Evolutionary conservation across 2,113 vertebrate species (phyloP).

Genomic region (Falcunculus frontatus): DNA sequence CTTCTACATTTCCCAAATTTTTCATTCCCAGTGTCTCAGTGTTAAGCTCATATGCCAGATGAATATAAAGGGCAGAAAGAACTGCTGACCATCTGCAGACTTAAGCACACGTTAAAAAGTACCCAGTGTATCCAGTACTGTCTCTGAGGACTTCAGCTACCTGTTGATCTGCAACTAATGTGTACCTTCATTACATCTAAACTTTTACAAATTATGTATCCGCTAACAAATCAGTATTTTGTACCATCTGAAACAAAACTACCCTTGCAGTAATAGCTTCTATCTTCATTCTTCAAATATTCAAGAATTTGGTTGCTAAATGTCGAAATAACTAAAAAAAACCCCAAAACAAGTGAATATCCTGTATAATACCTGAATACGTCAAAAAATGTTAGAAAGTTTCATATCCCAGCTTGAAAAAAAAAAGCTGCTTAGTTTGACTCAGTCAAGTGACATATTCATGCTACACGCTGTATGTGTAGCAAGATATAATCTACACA

Average conservation of each 20-base stretch:
- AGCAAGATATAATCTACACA: background rate
- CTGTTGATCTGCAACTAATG: background rate
- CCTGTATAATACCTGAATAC: background rate
- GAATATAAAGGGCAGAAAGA: background rate
- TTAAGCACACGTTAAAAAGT: background rate
- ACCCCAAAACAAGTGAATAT: background rate
- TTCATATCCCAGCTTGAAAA: background rate
- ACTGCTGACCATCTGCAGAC: background rate
- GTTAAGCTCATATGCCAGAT: background rate
- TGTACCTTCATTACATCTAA: background rate
- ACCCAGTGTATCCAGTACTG: background rate
- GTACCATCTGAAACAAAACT: background rate
- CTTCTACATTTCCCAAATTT: background rate
- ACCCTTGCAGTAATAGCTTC: background rate
- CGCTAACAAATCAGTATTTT: background rate
- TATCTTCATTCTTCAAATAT: background rate
- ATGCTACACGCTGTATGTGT: background rate
- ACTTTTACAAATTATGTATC: background rate
- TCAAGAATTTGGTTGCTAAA: background rate
- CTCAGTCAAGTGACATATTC: background rate
- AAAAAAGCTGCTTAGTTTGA: background rate
- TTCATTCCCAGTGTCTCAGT: background rate
- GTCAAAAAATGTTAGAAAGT: background rate
- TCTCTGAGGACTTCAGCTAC: background rate
- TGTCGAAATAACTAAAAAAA: background rate